Evolutionary conservation across 2,888 invertebrate genomes (phyloP), one percentile per base, ranked within the genome.

Genomic region (Acrobasis repandana): DNA sequence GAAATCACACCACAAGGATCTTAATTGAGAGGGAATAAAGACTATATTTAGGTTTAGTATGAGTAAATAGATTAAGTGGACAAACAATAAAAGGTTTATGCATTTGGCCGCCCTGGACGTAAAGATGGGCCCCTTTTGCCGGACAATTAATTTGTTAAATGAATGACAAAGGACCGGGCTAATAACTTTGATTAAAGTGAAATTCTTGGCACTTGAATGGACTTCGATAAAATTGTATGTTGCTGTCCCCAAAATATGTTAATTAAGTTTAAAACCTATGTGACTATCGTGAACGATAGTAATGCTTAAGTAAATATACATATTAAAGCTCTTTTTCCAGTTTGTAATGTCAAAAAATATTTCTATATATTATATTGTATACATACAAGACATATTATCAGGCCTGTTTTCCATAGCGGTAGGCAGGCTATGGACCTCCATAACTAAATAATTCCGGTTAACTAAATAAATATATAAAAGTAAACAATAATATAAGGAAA

Each of bases 81-180:
- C 49, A 2, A 58, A 36, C 58, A 36, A 56, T 56, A 56, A 58
- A 58, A 58, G 48, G 49, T 58, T 58, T 58, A 58, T 49, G 48
- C 49, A 58, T 54, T 15, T 46, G 49, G 15, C 15, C 47, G 28
- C 33, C 48, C n/a, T n/a, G 46, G 47, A 14, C 58, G 48, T 58
- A 58, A 57, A 57, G 58, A 58, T 58, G 58, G 60, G 58, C 54
- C 50, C 58, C 47, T 62, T 65, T 63, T 46, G 56, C 60, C 61
- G 58, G 60, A 56, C 64, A 58, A 64, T 64, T 64, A 66, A 66
- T 66, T 64, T 63, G 65, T 62, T 64, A 61, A 66, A 66, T 64
- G 62, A 63, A 64, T 60, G 52, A 60, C 49, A 52, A 52, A 52
- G 28, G 18, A 28, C 14, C 28, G 6, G 8, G 49, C 38, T 56